Percentiles rank a stretch among this genome's conserved stretches.
phyloP scores from a whole-genome alignment of 1,140 invertebrate genomes.

The Eueides isabella region DNA sequence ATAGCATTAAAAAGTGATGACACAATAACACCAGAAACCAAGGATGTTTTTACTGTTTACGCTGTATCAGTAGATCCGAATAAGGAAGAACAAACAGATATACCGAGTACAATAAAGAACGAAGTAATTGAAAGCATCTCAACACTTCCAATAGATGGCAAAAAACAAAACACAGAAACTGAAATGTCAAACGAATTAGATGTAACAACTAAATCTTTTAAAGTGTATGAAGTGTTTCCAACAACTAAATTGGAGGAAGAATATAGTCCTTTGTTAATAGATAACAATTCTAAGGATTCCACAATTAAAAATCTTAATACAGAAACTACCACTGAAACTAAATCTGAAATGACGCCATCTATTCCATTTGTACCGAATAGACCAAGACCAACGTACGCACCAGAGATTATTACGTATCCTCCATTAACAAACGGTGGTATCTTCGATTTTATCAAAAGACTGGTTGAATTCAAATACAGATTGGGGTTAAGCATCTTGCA shows the following conservation, averaged over 20 bases:
- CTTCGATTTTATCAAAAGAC: slow-evolving; percentile 71
- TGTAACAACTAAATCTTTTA: slow-evolving; percentile 66
- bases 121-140: slow-evolving; percentile 70
- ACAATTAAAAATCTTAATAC: slow-evolving; percentile 63
- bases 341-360: slow-evolving; percentile 62
- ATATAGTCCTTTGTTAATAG: slow-evolving; percentile 39
- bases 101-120: slow-evolving; percentile 44
- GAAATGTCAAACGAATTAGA: slow-evolving; percentile 60
- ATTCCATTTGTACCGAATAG: slow-evolving; percentile 51
- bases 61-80: slow-evolving; percentile 53
- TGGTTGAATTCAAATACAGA: slow-evolving; percentile 79
- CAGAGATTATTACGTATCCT: slow-evolving; percentile 71
- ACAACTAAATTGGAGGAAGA: slow-evolving; percentile 45
- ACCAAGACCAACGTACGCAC: slow-evolving; percentile 49
- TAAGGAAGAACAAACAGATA: slow-evolving; percentile 49
- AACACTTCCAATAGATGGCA: slow-evolving; percentile 60
- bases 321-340: slow-evolving; percentile 67
- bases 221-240: slow-evolving; percentile 69
- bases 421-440: slow-evolving; percentile 60
- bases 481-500: slow-evolving; percentile 77
- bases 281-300: slow-evolving; percentile 47
- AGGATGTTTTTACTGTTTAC: slow-evolving; percentile 60
- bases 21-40: slow-evolving; percentile 39
- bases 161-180: slow-evolving; percentile 51
- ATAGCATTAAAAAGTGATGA: slow-evolving; percentile 36